Evolutionary conservation across 2,888 invertebrate genomes (phyloP).

Genomic region (Calephelis perditalis): DNA sequence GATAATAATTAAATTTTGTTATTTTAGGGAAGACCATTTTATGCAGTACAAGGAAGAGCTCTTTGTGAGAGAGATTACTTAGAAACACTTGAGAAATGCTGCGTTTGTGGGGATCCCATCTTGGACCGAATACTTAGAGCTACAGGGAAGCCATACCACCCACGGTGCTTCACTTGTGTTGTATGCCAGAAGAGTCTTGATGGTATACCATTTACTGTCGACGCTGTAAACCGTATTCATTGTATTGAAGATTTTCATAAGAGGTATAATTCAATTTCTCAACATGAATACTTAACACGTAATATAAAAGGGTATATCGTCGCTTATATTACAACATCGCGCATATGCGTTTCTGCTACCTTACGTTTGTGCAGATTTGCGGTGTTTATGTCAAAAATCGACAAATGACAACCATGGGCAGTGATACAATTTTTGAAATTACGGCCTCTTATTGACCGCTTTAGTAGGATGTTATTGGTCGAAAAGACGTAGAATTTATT

Average conservation of each 20-base stretch:
- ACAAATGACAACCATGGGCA: too few species aligned
- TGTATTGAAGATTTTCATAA: slow-evolving; percentile 99
- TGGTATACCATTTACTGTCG: slow-evolving; percentile 99
- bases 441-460: too few species aligned
- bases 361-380: too few species aligned
- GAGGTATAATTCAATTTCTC: slow-evolving; percentile 75
- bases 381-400: too few species aligned
- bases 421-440: too few species aligned
- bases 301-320: too few species aligned
- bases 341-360: too few species aligned
- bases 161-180: slow-evolving; percentile 97
- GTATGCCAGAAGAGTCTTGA: slow-evolving; percentile 97
- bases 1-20: slow-evolving; percentile 7
- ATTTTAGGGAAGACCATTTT: slow-evolving; percentile 93
- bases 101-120: slow-evolving; percentile 96
- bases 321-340: too few species aligned
- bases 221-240: slow-evolving; percentile 97
- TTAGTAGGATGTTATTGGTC: too few species aligned
- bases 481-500: too few species aligned
- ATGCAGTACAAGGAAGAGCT: slow-evolving; percentile 95
- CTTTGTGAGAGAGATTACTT: slow-evolving; percentile 97
- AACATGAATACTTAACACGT: too few species aligned
- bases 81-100: slow-evolving; percentile 97
- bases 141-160: slow-evolving; percentile 98
- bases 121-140: slow-evolving; percentile 95